These are phyloP conservation scores for Chiroxiphia lanceolata DNA, from an alignment of 2,797 vertebrate species.

Conservation along the genomic window DNA sequence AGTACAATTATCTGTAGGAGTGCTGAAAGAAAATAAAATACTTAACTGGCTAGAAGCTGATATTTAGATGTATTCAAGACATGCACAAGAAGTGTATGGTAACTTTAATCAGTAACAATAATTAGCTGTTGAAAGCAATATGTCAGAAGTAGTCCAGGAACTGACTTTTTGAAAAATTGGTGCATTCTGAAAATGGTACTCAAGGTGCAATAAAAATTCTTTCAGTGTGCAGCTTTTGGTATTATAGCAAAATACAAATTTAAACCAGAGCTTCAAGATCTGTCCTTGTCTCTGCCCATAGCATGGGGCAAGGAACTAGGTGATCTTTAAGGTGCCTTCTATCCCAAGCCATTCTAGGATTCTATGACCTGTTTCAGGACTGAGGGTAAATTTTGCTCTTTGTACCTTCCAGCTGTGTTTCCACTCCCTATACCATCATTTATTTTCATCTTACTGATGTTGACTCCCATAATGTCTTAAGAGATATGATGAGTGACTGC, in stretches of 20 bases:
- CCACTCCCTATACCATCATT: not conserved
- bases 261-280: not conserved
- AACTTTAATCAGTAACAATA: not conserved
- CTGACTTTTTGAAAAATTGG: not conserved
- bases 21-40: not conserved
- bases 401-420: not conserved
- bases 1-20: not conserved
- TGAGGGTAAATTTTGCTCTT: not conserved
- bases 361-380: not conserved
- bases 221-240: not conserved
- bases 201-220: not conserved
- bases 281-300: not conserved
- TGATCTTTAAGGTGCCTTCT: not conserved
- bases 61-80: not conserved
- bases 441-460: not conserved
- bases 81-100: not conserved
- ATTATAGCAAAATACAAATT: not conserved
- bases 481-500: not conserved
- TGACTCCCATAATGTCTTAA: not conserved
- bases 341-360: not conserved
- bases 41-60: not conserved
- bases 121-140: not conserved
- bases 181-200: not conserved
- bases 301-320: not conserved
- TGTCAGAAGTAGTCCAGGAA: not conserved